phyloP scores from a whole-genome alignment of 2,888 invertebrate genomes.

The Dyspetes luteomarginatus region DNA sequence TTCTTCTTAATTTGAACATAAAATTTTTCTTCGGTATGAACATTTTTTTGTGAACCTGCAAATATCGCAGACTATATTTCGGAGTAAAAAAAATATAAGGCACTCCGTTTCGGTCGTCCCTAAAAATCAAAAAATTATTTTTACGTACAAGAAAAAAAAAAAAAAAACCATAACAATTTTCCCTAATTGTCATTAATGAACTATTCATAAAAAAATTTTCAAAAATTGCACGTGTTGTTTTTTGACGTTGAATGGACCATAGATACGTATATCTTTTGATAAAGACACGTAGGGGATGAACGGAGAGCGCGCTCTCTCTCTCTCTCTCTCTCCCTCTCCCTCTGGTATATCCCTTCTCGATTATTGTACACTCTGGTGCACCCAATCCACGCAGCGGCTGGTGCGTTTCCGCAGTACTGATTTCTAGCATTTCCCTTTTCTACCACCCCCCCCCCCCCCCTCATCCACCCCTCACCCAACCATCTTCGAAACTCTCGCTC shows the following conservation, averaged over 20 bases:
- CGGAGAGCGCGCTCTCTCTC: slow-evolving; percentile 57
- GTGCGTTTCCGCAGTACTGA: slow-evolving; percentile 65
- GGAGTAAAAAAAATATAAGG: no score
- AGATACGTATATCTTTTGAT: slow-evolving; percentile 33
- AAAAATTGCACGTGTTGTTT: background rate
- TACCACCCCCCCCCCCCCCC: no score
- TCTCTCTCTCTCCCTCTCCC: no score
- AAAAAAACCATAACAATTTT: no score
- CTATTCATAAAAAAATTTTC: background rate
- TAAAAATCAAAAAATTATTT: no score
- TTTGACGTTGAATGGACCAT: background rate
- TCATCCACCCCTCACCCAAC: no score
- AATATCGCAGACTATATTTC: no score
- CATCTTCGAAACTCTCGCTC: slow-evolving; percentile 22
- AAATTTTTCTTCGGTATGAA: no score
- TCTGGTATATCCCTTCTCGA: slow-evolving; percentile 73
- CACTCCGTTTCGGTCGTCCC: no score
- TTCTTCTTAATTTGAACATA: no score
- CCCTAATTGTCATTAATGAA: background rate
- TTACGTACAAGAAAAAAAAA: no score
- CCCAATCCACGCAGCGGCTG: slow-evolving; percentile 73
- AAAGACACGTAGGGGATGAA: slow-evolving; percentile 34
- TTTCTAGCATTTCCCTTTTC: slow-evolving; percentile 60
- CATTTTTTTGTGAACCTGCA: no score
- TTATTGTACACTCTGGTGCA: slow-evolving; percentile 75